Base-by-base conservation (phyloP, 2,888 invertebrate species). In the Eudemis profundana region DNA sequence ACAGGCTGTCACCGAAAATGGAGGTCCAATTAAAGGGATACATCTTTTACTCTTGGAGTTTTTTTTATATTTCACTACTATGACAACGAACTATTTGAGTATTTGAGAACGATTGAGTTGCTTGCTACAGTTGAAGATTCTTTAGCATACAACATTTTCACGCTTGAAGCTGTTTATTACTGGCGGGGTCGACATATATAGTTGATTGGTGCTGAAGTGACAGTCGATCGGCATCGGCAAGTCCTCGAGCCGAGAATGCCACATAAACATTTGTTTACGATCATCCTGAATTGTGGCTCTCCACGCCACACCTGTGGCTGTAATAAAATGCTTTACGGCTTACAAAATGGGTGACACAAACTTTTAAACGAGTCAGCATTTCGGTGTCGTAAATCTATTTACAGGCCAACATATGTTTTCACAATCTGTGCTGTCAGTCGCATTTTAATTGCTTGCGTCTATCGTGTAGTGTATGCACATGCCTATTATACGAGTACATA, bases 291-390 rank as follows among this genome's bases (percentile, higher is more conserved):
- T 78, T 78, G 81, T 72, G 81, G 83, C 78, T 81, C 80, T 82
- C 81, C 78, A 76, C 78, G 78, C 78, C 82, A 74, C 90, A 89
- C 86, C 90, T 90, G 89, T 82, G 84, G 81, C 78, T 78, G 81
- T 75, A 79, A 81, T 90, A 84, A 87, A 87, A 84, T 75, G 76
- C 79, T 87, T 87, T 88, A 84, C 80, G 73, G 79, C 78, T 77
- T 76, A 82, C 83, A 79, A 85, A 86, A 83, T 81, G 78, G 77
- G 74, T 73, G 74, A 78, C 78, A 76, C 76, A 70, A 77, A 80
- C 78, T 82, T 85, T 83, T 73, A 73, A 76, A 67, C 71, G 74
- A 70, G 76, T 74, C 70, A 69, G 73, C 71, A 75, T 78, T 73
- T 73, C 67, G 56, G 66, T 62, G 67, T 69, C 71, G 73, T 78